Base-by-base conservation (phyloP, 2,113 vertebrate genomes). In the Caretta caretta region DNA sequence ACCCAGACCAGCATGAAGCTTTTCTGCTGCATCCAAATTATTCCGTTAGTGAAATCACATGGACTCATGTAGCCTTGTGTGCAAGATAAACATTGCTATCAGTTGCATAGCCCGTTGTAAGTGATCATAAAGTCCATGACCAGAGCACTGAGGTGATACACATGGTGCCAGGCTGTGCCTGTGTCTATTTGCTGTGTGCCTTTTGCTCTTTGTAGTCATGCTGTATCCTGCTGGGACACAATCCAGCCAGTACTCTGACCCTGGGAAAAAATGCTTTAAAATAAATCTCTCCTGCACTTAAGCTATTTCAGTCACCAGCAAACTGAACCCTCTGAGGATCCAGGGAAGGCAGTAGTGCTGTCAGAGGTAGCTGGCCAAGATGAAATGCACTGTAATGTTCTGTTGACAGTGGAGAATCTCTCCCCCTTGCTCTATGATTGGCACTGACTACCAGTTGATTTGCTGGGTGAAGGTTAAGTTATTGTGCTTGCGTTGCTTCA, bases 81-180 rank as follows among this genome's bases (percentile, higher is more conserved):
- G 49, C 78, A 92, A 69, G 83, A 91, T 78, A 86, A 84, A 65
- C 72, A 17, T 48, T 84, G 85, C 79, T 92, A 75, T 96, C 93
- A 79, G 85, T 25, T 88, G 25, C 46, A 51, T 81, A 51, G 78
- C 80, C 81, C 72, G 46, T 80, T 94, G 90, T 0, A 9, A 83
- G 80, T 83, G 89, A 93, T 62, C 76, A 35, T 48, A 2, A 22
- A 93, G 62, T n/a, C 29, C 65, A 75, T 24, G 46, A 46, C 62
- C 92, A 56, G 27, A 29, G 53, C 13, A 25, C 54, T 92, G 72
- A 81, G 79, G 83, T 89, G 83, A 90, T 10, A 78, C 0, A 0
- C 51, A 11, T 75, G 76, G 53, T 65, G 92, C 85, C 94, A 86
- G 93, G 89, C 87, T 29, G 1, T 82, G 89, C 76, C 1, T 0